Base-by-base conservation (phyloP, 2,113 vertebrate genomes). In the Aptenodytes forsteri region DNA sequence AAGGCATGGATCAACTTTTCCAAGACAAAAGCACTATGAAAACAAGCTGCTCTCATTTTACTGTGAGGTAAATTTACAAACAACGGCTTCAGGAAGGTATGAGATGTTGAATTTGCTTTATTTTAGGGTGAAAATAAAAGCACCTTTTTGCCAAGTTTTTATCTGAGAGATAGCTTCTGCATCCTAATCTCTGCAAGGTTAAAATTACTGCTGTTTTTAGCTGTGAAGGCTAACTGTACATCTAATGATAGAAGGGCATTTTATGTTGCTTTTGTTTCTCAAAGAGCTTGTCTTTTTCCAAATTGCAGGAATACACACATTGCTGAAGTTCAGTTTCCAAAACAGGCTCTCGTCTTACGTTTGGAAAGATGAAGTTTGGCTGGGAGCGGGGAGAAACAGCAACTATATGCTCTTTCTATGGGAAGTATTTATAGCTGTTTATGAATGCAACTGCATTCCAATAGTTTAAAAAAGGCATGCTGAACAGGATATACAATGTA, bases 401-500 rank as follows among this genome's bases (percentile, higher is more conserved):
- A 88, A 36, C 79, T 96, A 90, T 88, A 97, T 70, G 75, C 91
- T 92, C 85, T 90, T 97, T 95, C 90, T 93, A 47, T 88, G 85
- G 75, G 62, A 90, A 62, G 22, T 95, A 97, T 97, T 97, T 94
- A 93, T 97, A 97, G 96, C 85, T 96, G 92, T 92, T 96, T 95
- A 77, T 83, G 92, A 96, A 96, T 86, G 50, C 67, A 77, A 73
- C 46, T 10, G 16, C 90, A 97, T 97, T 97, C 96, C 90, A 58
- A 50, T 54, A 72, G 73, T 46, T 95, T 88, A 38, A 85, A 96
- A 97, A 92, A 86, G 90, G 50, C 82, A 46, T 17, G 25, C 42
- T 93, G 85, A 90, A 70, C 62, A 86, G 85, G 78, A 88, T 88
- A 95, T 90, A 90, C 58, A 64, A 30, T 86, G 34, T 62, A 88